Evolutionary conservation across 2,888 invertebrate species (phyloP).

Genomic region (Sussaba pulchella): DNA sequence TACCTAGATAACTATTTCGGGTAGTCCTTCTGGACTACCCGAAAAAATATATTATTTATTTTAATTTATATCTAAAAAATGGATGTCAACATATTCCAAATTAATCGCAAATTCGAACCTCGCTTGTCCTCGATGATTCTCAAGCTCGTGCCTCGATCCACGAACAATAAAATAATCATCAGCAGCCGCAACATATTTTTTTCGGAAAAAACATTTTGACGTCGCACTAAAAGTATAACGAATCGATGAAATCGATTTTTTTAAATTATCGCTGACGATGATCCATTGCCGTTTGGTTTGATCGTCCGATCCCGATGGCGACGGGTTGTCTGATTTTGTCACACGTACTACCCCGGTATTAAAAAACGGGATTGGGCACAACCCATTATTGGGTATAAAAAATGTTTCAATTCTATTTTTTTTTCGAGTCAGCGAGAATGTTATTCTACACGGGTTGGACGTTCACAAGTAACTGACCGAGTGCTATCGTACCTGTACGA

Average conservation of each 20-base stretch:
- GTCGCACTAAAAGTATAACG: constrained; percentile 1
- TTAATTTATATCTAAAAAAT: no score
- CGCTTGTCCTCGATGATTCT: constrained; percentile 60
- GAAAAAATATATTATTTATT: no score
- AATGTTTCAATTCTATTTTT: not conserved
- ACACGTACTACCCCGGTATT: not conserved
- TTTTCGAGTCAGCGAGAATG: constrained; percentile 1
- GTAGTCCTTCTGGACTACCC: no score
- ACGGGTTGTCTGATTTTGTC: not conserved
- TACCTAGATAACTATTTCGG: no score
- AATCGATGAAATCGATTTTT: constrained; percentile 32
- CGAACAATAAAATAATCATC: constrained; percentile 59
- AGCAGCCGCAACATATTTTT: constrained; percentile 68
- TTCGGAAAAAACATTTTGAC: constrained; percentile 62
- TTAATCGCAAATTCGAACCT: constrained; percentile 47
- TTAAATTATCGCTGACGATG: constrained; percentile 57
- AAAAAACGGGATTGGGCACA: no score
- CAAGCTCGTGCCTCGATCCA: constrained; percentile 45
- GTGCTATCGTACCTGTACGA: constrained; percentile 61
- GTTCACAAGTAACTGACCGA: constrained; percentile 68
- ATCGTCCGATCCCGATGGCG: not conserved
- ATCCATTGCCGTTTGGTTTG: constrained; percentile 15
- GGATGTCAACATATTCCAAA: not conserved
- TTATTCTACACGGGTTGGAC: constrained; percentile 61
- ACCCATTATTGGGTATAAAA: no score